Percentiles rank a stretch among this genome's conserved stretches.
phyloP scores from a whole-genome alignment of 2,113 vertebrate species.

The Platichthys stellatus region DNA sequence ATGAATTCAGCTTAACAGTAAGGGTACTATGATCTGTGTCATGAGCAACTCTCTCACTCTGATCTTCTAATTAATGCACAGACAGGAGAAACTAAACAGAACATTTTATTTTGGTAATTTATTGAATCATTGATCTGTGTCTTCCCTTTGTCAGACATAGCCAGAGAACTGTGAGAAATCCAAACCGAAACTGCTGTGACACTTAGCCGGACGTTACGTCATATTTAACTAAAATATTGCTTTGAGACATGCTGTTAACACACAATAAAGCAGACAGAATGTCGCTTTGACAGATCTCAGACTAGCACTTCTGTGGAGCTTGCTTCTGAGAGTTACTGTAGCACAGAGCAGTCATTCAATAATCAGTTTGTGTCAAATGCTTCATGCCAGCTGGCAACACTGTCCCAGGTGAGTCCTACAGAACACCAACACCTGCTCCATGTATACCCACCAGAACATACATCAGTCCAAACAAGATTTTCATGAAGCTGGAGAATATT shows the following conservation, averaged over 20 bases:
- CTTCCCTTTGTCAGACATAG: too few species aligned
- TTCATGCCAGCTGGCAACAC: neutral
- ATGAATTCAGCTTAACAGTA: too few species aligned
- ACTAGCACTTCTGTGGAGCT: neutral
- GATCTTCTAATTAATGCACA: too few species aligned
- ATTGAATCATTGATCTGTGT: too few species aligned
- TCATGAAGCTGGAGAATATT: neutral
- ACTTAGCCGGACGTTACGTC: neutral
- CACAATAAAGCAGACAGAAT: neutral
- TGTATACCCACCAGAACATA: neutral
- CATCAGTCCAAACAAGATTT: conserved; percentile 1
- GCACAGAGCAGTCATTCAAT: neutral
- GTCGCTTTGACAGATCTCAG: neutral
- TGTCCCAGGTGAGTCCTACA: neutral
- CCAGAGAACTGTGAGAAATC: neutral
- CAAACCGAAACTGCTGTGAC: neutral
- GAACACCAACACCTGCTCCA: neutral
- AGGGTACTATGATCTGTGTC: too few species aligned
- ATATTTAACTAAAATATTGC: neutral
- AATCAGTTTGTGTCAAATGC: too few species aligned
- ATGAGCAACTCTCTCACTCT: too few species aligned
- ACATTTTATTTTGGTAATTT: too few species aligned
- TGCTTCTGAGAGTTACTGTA: neutral
- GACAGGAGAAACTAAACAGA: too few species aligned
- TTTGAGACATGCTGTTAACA: neutral